Conservation (phyloP, 2,888 invertebrate genomes). For the Dynastes grantii region DNA sequence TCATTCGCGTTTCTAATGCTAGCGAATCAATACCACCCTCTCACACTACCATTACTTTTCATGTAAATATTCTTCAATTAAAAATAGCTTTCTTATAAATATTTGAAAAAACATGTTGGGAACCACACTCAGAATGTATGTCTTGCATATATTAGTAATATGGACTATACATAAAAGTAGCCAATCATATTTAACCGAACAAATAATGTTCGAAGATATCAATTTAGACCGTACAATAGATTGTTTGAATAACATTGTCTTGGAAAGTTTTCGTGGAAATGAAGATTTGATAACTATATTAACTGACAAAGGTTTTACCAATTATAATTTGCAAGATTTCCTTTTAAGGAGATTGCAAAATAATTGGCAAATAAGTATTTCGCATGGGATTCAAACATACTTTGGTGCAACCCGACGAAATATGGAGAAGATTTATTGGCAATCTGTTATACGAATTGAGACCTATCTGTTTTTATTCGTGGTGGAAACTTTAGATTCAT, state of each 20-base stretch:
- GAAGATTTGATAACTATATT: constrained; percentile 5
- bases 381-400: not conserved
- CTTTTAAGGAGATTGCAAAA: not conserved
- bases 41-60: too few species aligned
- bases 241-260: constrained; percentile 13
- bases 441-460: not conserved
- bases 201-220: not conserved
- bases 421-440: constrained; percentile 13
- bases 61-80: too few species aligned
- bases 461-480: constrained; percentile 54
- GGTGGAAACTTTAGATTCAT: constrained; percentile 51
- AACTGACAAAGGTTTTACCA: not conserved
- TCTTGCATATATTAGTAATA: not conserved
- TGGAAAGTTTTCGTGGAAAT: not conserved
- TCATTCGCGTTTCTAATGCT: too few species aligned
- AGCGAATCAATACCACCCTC: too few species aligned
- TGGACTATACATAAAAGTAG: not conserved
- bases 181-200: not conserved
- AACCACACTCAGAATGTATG: not conserved
- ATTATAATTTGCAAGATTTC: not conserved
- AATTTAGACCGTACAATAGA: not conserved
- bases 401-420: not conserved
- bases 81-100: too few species aligned
- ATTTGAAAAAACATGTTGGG: too few species aligned
- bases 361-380: constrained; percentile 5